Evolutionary conservation across 2,113 vertebrate genomes (phyloP), one percentile per base, ranked within the genome.

Genomic region (Pyxicephalus adspersus): DNA sequence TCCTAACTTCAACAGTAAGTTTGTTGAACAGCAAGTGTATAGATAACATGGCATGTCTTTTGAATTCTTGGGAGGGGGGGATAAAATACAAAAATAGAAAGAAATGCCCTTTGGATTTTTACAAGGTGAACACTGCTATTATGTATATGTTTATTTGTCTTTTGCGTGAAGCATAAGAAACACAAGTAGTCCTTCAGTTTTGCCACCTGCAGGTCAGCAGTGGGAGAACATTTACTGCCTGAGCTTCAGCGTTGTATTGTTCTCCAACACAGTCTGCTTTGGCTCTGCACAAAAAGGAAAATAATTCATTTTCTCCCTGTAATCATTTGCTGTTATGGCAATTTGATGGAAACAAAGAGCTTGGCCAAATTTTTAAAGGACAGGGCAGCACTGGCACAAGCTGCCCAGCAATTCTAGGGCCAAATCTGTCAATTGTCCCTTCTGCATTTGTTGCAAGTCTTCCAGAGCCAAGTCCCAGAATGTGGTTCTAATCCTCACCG

Each of bases 41-140:
- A 20, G 60, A 51, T 54, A 19, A 29, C 58, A 29, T 60, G 70
- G 70, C 19, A 34, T 25, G 60, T 64, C 50, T 57, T 26, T 66
- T 52, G 3, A 22, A 26, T 45, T 74, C 58, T 63, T 74, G 65
- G 74, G 70, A 22, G 60, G 74, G 60, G 74, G 65, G 79, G 58
- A 74, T 81, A 81, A 26, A 64, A 73, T 81, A 81, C 79, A 81
- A 81, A 81, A 81, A 81, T 81, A 81, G 79, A 81, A 81, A 81
- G 79, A 81, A 81, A 81, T 81, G 79, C 79, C 79, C 79, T 81
- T 81, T 81, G 63, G 58, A 81, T 74, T 61, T 63, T 81, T 81
- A 73, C 78, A 81, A 34, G 61, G 70, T 72, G 25, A 73, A 71
- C 29, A 81, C 60, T 65, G 28, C 5, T 57, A 63, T 50, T 68